Evolutionary conservation across 2,113 vertebrate species (phyloP).

Genomic region (Apeltes quadracus): DNA sequence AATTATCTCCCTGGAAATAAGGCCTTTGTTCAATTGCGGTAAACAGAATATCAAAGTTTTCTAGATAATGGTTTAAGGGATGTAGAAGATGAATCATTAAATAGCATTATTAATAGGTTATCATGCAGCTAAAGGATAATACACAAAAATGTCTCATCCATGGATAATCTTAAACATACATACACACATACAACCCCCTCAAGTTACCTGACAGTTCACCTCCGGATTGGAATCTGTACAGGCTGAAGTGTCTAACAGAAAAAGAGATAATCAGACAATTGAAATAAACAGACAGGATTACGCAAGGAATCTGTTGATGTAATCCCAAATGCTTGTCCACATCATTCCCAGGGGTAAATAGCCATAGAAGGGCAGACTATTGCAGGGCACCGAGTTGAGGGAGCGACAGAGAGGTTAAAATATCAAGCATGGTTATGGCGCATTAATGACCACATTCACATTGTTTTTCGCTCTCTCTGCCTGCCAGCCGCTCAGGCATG

Average conservation of each 20-base stretch:
- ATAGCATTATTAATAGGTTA: neutral
- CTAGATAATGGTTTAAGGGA: neutral
- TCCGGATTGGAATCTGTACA: slow-evolving; percentile 33
- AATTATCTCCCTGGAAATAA: neutral
- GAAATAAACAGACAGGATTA: neutral
- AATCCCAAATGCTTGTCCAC: neutral
- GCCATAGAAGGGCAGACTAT: slow-evolving; percentile 48
- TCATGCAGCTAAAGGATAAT: neutral
- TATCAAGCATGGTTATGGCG: slow-evolving; percentile 52
- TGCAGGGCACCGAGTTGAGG: slow-evolving; percentile 14
- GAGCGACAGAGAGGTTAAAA: slow-evolving; percentile 50
- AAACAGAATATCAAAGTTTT: too few species aligned
- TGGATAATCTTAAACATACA: neutral
- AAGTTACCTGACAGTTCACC: slow-evolving; percentile 56
- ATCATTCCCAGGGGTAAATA: slow-evolving; percentile 3
- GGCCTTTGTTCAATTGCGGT: too few species aligned
- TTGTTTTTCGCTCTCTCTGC: slow-evolving; percentile 39
- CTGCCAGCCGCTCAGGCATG: slow-evolving; percentile 62
- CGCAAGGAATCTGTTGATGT: neutral
- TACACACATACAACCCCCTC: neutral
- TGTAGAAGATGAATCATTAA: neutral
- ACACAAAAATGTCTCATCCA: neutral
- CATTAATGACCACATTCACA: slow-evolving; percentile 58
- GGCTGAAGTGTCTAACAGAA: slow-evolving; percentile 38
- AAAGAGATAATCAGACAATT: neutral